Conservation (phyloP, 2,113 vertebrate species). For the Herpailurus yagouaroundi region DNA sequence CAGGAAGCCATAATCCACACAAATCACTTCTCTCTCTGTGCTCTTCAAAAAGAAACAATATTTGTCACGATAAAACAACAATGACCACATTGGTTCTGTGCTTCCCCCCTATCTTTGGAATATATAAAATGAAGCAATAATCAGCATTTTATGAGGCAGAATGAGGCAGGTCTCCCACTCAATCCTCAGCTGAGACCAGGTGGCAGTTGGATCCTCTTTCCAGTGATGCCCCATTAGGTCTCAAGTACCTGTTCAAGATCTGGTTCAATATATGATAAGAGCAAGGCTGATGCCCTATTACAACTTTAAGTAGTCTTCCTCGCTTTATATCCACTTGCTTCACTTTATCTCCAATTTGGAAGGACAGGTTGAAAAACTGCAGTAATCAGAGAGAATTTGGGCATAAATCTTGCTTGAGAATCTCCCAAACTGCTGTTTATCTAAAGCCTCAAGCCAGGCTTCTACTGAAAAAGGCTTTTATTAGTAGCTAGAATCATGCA, state of each 20-base stretch:
- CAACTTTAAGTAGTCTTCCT: not conserved
- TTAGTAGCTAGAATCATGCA: not conserved
- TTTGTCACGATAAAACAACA: not conserved
- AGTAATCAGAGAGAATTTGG: constrained; percentile 32
- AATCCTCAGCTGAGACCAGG: not conserved
- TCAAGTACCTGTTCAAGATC: not conserved
- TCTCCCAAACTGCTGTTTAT: constrained; percentile 27
- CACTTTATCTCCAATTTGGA: constrained; percentile 25
- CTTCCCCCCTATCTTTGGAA: not conserved
- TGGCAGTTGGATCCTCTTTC: not conserved
- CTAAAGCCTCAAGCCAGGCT: constrained; percentile 15
- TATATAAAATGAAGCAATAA: not conserved
- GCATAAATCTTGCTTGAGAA: not conserved
- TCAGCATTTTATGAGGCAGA: not conserved
- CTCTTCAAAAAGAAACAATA: constrained; percentile 42
- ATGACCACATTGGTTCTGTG: not conserved
- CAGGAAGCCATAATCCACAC: not conserved
- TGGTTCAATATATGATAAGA: not conserved
- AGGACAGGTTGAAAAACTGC: constrained; percentile 14
- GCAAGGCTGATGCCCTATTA: not conserved
- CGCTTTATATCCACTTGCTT: not conserved
- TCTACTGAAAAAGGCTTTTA: not conserved
- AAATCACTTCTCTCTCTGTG: constrained; percentile 30
- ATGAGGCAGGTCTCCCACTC: not conserved
- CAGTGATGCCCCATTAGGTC: not conserved